phyloP scores from a whole-genome alignment of 2,113 vertebrate species.

The Zosterops pallidus region DNA sequence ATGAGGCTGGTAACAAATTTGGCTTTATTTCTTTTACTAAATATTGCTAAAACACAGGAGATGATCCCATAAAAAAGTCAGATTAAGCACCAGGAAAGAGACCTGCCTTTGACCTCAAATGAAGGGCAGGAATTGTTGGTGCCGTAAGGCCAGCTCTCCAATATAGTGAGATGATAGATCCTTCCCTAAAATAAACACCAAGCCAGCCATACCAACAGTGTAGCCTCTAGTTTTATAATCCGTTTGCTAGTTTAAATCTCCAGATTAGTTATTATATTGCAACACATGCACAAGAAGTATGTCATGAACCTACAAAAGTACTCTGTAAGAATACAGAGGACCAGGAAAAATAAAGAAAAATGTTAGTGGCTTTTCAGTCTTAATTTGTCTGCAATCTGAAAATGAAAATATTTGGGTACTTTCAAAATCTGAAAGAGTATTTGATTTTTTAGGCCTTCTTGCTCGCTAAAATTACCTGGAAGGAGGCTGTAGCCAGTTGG shows the following conservation, averaged over 20 bases:
- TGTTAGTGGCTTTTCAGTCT: background rate
- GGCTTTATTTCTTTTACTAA: background rate
- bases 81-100: background rate
- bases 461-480: background rate
- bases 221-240: background rate
- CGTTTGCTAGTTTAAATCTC: background rate
- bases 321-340: background rate
- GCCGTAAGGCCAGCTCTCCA: background rate
- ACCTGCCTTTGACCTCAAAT: background rate
- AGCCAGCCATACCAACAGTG: background rate
- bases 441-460: background rate
- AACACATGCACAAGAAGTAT: background rate
- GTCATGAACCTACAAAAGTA: background rate
- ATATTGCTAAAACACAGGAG: background rate
- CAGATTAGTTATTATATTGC: background rate
- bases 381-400: background rate
- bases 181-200: slow-evolving; percentile 18
- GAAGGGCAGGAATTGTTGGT: background rate
- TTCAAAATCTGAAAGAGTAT: background rate
- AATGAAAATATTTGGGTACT: background rate
- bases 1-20: background rate
- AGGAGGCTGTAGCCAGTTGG: background rate
- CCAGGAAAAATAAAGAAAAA: background rate
- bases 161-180: background rate
- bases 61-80: background rate